Evolutionary conservation across 2,797 vertebrate genomes (phyloP).

Genomic region (Sebastes baramenuke): DNA sequence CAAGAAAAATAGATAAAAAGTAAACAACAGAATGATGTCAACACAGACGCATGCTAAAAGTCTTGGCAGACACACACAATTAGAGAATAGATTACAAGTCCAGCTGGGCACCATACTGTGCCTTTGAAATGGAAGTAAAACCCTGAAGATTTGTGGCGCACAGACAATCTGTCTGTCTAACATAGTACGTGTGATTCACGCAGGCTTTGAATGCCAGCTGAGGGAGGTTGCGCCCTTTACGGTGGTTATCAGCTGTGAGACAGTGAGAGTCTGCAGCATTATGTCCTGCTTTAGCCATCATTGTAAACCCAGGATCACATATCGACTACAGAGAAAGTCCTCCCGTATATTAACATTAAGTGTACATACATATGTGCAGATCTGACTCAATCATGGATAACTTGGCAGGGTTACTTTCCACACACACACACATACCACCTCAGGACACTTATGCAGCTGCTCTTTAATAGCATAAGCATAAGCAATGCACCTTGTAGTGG

Average conservation of each 20-base stretch:
- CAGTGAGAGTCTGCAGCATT: background rate
- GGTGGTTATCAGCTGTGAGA: constrained; percentile 47
- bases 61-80: constrained; percentile 10
- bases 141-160: constrained; percentile 32
- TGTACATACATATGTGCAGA: constrained; percentile 56
- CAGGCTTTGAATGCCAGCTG: constrained; percentile 50
- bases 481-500: constrained; percentile 37
- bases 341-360: constrained; percentile 34
- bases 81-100: constrained; percentile 1
- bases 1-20: background rate
- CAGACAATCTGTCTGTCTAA: constrained; percentile 40
- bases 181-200: constrained; percentile 40
- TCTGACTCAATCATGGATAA: constrained; percentile 63
- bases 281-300: constrained; percentile 3
- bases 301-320: constrained; percentile 14
- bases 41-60: background rate
- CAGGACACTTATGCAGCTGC: constrained; percentile 52
- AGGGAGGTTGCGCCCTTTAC: constrained; percentile 31
- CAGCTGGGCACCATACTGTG: constrained; percentile 30
- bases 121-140: constrained; percentile 32
- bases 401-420: constrained; percentile 57
- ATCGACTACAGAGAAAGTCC: constrained; percentile 46
- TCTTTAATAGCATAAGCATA: constrained; percentile 33
- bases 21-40: background rate
- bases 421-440: constrained; percentile 14